Conservation (phyloP, 2,797 vertebrate genomes). For the Pseudochirops cupreus region DNA sequence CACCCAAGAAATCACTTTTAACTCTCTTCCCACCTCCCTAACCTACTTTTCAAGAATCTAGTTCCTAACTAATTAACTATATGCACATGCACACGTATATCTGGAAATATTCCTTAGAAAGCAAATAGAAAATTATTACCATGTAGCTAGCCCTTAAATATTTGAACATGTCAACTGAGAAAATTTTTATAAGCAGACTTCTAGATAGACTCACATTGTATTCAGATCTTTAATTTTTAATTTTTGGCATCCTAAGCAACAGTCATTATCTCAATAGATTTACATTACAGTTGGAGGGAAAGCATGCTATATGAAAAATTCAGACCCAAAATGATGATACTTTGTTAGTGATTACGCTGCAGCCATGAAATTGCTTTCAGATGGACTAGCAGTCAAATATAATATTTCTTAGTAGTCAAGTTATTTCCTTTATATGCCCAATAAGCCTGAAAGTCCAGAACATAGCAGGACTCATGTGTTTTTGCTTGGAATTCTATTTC, state of each 20-base stretch:
- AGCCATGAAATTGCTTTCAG: background rate
- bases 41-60: background rate
- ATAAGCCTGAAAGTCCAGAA: background rate
- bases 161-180: background rate
- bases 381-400: background rate
- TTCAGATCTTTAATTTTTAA: background rate
- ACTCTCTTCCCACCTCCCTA: background rate
- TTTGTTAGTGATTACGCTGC: background rate
- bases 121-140: background rate
- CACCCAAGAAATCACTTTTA: background rate
- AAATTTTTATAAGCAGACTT: background rate
- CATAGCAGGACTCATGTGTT: background rate
- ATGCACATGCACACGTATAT: background rate
- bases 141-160: background rate
- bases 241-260: background rate
- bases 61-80: too few species aligned
- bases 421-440: background rate
- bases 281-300: background rate
- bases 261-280: background rate
- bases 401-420: background rate
- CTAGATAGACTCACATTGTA: background rate
- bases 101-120: background rate
- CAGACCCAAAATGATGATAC: background rate
- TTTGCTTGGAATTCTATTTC: conserved; percentile 44
- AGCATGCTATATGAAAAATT: background rate